Conservation (phyloP, 2,888 invertebrate genomes). For the Ypsolopha sequella region DNA sequence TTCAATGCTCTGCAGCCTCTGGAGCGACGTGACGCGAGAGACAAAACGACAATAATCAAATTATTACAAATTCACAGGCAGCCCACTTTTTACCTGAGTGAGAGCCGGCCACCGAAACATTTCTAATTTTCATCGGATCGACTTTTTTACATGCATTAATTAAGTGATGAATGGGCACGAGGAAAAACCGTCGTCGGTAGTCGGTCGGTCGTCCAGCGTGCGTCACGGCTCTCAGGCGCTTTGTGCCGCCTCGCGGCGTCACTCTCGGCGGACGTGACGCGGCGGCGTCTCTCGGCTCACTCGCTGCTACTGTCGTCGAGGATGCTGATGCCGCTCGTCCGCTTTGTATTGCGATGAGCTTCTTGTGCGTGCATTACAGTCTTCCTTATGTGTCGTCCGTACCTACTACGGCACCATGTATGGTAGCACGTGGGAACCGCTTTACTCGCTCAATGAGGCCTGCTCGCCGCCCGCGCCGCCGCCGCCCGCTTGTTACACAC, state of each 20-base stretch:
- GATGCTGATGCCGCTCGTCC: background rate
- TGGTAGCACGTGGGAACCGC: too few species aligned
- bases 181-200: conserved; percentile 20
- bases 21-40: conserved; percentile 22
- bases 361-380: too few species aligned
- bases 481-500: too few species aligned
- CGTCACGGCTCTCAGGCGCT: conserved; percentile 31
- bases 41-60: conserved; percentile 57
- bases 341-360: too few species aligned
- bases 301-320: conserved; percentile 6
- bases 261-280: conserved; percentile 10
- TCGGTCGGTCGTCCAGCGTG: conserved; percentile 30
- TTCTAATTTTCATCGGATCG: conserved; percentile 53
- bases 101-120: conserved; percentile 46
- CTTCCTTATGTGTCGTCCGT: too few species aligned
- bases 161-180: conserved; percentile 50
- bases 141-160: conserved; percentile 61
- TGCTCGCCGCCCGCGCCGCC: too few species aligned
- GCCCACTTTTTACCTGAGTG: conserved; percentile 31
- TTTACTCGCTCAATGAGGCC: too few species aligned
- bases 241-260: background rate
- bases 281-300: conserved; percentile 9
- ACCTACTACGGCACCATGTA: too few species aligned
- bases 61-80: conserved; percentile 46
- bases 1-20: conserved; percentile 3